phyloP scores from a whole-genome alignment of 2,797 vertebrate species.

The Acanthurus lineatus region DNA sequence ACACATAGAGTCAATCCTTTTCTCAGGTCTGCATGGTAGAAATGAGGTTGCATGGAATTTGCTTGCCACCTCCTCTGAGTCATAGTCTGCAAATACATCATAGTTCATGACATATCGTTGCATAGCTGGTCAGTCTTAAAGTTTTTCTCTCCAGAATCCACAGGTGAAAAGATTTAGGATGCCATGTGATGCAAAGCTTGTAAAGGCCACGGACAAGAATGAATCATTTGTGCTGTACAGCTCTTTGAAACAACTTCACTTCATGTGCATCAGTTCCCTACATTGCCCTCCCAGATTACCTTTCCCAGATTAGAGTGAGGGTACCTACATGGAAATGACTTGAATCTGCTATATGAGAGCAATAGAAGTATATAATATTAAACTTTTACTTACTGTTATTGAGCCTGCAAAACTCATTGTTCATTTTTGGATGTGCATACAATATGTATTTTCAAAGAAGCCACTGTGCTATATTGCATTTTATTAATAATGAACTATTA shows the following conservation, averaged over 20 bases:
- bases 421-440: not conserved
- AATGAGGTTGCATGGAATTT: too few species aligned
- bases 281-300: not conserved
- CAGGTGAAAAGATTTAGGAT: not conserved
- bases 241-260: not conserved
- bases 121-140: not conserved
- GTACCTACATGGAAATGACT: not conserved
- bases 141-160: too few species aligned
- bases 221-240: not conserved
- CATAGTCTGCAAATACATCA: not conserved
- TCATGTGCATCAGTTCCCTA: not conserved
- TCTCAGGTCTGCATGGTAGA: too few species aligned
- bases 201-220: too few species aligned
- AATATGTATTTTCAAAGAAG: not conserved
- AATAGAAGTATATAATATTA: not conserved
- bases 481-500: not conserved
- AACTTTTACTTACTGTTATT: not conserved
- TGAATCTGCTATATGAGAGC: not conserved
- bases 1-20: too few species aligned
- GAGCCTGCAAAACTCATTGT: not conserved
- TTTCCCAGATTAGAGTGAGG: not conserved
- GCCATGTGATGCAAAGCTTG: not conserved
- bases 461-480: not conserved
- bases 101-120: not conserved
- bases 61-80: not conserved